Percentiles rank a stretch among this genome's conserved stretches.
phyloP scores from a whole-genome alignment of 2,888 invertebrate species.

The Girardia tigrina region DNA sequence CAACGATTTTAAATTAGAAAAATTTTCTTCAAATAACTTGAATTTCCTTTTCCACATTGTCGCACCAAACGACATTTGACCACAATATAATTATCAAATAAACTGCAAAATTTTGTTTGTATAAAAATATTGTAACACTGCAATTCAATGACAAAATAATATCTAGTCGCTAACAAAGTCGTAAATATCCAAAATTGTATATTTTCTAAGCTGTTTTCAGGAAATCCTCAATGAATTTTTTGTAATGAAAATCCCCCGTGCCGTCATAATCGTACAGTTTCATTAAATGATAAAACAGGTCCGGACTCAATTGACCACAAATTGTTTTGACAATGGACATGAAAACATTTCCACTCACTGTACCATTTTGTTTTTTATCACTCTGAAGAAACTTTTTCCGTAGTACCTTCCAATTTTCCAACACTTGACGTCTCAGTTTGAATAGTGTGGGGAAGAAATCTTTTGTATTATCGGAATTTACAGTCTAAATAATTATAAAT shows the following conservation, averaged over 20 bases:
- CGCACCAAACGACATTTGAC: not conserved
- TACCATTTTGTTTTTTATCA: not conserved
- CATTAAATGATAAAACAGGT: conserved; percentile 45
- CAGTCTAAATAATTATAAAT: too few relatives aligned
- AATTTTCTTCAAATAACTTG: too few relatives aligned
- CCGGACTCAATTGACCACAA: conserved; percentile 40
- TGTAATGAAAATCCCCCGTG: conserved; percentile 44
- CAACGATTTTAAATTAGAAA: too few relatives aligned
- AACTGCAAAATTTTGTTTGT: too few relatives aligned
- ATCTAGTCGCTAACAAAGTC: not conserved
- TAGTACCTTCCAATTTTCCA: not conserved
- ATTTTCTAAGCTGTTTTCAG: conserved; percentile 36
- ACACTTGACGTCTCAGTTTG: not conserved
- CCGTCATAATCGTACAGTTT: conserved; percentile 43
- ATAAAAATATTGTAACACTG: not conserved
- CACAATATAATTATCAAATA: not conserved
- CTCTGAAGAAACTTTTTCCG: not conserved
- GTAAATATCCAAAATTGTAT: too few relatives aligned
- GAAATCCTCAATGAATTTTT: conserved; percentile 44
- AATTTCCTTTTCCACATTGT: not conserved
- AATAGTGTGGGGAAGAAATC: conserved; percentile 6
- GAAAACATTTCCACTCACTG: not conserved
- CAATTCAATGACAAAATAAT: not conserved
- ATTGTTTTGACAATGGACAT: not conserved
- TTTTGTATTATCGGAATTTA: not conserved